Percentiles rank a stretch among this genome's conserved stretches.
These are phyloP conservation scores for Gibbula magus DNA, from an alignment of 2,888 invertebrate genomes.

Conservation along the genomic window DNA sequence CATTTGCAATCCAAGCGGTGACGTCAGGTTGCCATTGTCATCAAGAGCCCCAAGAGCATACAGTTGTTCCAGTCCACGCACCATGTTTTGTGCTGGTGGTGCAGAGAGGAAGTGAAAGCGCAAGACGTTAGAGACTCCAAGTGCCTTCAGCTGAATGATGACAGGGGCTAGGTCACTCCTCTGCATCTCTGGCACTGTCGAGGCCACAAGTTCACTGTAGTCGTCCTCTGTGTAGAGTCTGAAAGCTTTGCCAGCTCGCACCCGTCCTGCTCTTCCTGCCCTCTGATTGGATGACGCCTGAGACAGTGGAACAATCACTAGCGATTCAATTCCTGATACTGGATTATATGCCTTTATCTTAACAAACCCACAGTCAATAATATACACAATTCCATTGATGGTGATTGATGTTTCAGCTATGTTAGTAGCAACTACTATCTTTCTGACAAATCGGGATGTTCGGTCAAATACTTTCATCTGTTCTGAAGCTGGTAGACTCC, in stretches of 20 bases:
- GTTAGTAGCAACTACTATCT: conserved; percentile 95
- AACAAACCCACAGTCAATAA: conserved; percentile 96
- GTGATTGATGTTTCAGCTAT: conserved; percentile 98
- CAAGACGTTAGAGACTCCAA: conserved; percentile 94
- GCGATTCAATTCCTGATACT: conserved; percentile 83
- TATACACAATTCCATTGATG: conserved; percentile 91
- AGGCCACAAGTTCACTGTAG: conserved; percentile 82
- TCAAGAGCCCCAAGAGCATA: conserved; percentile 90
- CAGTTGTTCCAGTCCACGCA: conserved; percentile 89
- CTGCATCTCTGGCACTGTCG: conserved; percentile 94
- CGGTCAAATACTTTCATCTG: conserved; percentile 86
- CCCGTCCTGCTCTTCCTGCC: conserved; percentile 93
- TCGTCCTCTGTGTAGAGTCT: conserved; percentile 81
- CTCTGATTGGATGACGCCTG: conserved; percentile 93
- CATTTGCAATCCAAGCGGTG: conserved; percentile 86
- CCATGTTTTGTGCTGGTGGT: conserved; percentile 91
- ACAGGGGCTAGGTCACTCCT: conserved; percentile 89
- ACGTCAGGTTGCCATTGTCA: conserved; percentile 85
- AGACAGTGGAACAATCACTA: conserved; percentile 89
- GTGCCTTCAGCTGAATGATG: conserved; percentile 91
- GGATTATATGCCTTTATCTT: conserved; percentile 93
- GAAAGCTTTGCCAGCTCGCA: conserved; percentile 86
- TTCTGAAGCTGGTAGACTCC: conserved; percentile 88
- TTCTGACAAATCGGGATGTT: conserved; percentile 84
- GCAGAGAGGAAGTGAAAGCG: conserved; percentile 94